phyloP scores from a whole-genome alignment of 1,140 invertebrate genomes.

The Colletes latitarsis region DNA sequence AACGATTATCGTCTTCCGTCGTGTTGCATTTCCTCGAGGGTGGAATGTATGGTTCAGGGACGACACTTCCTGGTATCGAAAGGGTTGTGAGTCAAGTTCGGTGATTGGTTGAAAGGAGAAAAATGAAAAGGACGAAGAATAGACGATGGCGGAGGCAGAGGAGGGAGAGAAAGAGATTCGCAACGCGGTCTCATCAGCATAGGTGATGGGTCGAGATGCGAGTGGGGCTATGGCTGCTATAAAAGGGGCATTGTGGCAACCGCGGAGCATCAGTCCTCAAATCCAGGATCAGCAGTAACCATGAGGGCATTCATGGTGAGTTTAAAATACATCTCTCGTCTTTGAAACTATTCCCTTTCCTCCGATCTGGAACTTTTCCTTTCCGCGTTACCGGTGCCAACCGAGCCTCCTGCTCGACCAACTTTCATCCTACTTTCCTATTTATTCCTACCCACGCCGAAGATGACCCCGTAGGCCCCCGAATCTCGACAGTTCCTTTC shows the following conservation, averaged over 20 bases:
- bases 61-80: background rate
- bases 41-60: background rate
- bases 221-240: constrained; percentile 74
- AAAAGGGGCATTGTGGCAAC: constrained; percentile 78
- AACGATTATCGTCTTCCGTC: background rate
- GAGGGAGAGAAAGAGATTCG: constrained; percentile 74
- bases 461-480: too few relatives aligned
- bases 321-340: constrained; percentile 53
- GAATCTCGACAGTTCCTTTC: too few relatives aligned
- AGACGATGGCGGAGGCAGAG: constrained; percentile 57
- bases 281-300: constrained; percentile 80
- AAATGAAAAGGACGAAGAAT: background rate
- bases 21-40: background rate
- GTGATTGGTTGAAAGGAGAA: background rate
- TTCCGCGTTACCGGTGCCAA: background rate
- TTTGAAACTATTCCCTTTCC: constrained; percentile 26
- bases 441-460: background rate
- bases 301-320: constrained; percentile 82
- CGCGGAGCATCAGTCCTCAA: constrained; percentile 81
- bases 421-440: background rate
- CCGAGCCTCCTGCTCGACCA: too few relatives aligned
- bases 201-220: constrained; percentile 78
- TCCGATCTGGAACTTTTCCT: constrained; percentile 3
- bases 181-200: constrained; percentile 77
- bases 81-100: constrained; percentile 17